Percentiles rank a stretch among this genome's conserved stretches.
Conservation (phyloP, 2,888 invertebrate genomes). For the Caenorhabditis virilis region DNA sequence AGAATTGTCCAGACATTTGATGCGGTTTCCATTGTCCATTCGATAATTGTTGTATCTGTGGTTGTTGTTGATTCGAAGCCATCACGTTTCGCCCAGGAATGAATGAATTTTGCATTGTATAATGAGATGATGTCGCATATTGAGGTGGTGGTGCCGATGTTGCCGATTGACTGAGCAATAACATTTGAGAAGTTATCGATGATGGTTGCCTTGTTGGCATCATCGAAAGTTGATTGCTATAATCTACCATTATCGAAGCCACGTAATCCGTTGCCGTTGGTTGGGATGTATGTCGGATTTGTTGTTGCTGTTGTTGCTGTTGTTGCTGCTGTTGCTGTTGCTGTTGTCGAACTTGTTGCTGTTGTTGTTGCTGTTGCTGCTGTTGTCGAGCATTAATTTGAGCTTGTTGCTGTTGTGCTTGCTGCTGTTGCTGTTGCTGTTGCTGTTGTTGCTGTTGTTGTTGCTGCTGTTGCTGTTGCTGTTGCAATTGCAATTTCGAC, state of each 20-base stretch:
- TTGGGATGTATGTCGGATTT: neutral
- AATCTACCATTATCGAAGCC: constrained; percentile 22
- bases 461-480: constrained; percentile 20
- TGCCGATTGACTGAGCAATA: constrained; percentile 38
- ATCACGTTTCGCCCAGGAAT: constrained; percentile 7
- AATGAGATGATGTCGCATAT: constrained; percentile 39
- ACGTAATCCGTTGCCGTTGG: neutral
- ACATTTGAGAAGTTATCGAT: constrained; percentile 48
- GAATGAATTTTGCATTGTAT: constrained; percentile 7
- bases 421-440: neutral
- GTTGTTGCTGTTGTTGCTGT: neutral
- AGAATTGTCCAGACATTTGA: constrained; percentile 1
- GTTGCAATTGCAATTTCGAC: constrained; percentile 1
- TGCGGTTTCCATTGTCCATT: neutral
- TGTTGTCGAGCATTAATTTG: neutral
- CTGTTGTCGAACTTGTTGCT: constrained; percentile 44
- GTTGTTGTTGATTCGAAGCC: neutral
- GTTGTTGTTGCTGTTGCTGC: neutral
- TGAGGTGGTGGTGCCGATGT: constrained; percentile 31
- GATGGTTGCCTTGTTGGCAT: constrained; percentile 49
- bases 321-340: neutral
- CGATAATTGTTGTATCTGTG: neutral
- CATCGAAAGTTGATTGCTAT: constrained; percentile 7
- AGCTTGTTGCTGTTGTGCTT: neutral
- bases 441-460: too few relatives aligned